phyloP scores from a whole-genome alignment of 2,113 vertebrate genomes.

The Lophotis ruficrista region DNA sequence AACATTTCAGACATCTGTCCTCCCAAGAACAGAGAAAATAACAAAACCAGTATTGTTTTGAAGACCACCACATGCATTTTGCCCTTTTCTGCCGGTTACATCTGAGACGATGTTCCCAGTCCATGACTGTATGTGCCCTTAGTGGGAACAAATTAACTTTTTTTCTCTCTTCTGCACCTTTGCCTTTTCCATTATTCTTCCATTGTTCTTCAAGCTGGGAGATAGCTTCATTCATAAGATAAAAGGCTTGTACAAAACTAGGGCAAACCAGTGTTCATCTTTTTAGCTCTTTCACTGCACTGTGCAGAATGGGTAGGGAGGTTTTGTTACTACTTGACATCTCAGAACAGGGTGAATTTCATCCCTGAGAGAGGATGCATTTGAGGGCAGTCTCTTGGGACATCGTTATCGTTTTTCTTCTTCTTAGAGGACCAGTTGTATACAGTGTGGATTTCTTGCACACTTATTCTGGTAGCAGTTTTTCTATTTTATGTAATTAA shows the following conservation, averaged over 20 bases:
- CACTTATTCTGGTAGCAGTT: background rate
- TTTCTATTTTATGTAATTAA: background rate
- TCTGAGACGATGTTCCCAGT: background rate
- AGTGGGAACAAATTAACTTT: background rate
- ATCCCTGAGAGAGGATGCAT: background rate
- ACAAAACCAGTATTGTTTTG: background rate
- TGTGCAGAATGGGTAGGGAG: background rate
- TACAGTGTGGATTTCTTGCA: background rate
- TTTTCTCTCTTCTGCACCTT: background rate
- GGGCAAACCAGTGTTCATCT: background rate
- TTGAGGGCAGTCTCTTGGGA: background rate
- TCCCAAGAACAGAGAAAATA: background rate
- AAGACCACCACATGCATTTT: background rate
- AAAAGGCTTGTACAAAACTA: background rate
- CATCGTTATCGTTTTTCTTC: background rate
- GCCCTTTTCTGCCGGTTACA: background rate
- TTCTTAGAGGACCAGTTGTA: background rate
- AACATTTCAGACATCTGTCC: background rate
- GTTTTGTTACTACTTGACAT: background rate
- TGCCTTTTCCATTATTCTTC: background rate
- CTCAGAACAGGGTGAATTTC: background rate
- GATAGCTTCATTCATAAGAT: background rate
- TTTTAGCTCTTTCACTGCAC: background rate
- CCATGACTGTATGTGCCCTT: background rate
- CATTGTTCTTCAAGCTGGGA: background rate